Base-by-base conservation (phyloP, 30 jellyfish, hydroid and myxozoan species). In the Turritopsis rubra region DNA sequence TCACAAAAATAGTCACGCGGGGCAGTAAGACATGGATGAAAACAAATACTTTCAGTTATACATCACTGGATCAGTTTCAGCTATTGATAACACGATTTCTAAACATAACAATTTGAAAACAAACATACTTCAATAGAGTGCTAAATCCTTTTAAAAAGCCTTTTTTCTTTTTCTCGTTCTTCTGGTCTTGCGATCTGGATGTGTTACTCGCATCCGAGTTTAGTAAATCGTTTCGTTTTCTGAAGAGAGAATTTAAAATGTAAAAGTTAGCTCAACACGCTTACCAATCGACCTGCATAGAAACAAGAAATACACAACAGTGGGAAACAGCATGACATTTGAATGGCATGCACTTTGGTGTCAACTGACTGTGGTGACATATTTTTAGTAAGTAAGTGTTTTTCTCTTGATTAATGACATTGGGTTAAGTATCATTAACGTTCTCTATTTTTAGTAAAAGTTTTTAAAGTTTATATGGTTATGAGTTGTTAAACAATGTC, bases 71-170 rank as follows among this genome's bases (percentile, higher is more conserved):
- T 60, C 73, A 60, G 73, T 60, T 54, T n/a, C n/a, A n/a, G n/a
- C n/a, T n/a, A n/a, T n/a, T n/a, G n/a, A n/a, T n/a, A 60, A 60
- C 73, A 60, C 73, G 21, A n/a, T 60, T 60, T 60, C 0, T 0
- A 0, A 60, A 60, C 0, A 60, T 23, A 60, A 27, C 21, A 68
- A 68, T 19, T 16, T 68, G 23, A 68, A n/a, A 68, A 0, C 7
- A 21, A 16, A 70, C 96, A 54, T 65, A 93, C 98, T 93, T 93
- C n/a, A 94, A 76, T 21, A 94, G 73, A 53, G 82, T 88, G 26
- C 96, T 95, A 28, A 94, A 72, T 75, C 99, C 99, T 84, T 94
- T 94, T 81, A 94, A 80, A 66, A 94, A 81, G 9, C 96, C 96
- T 19, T 89, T 41, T 77, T 81, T 89, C 78, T 89, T 89, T 77